Evolutionary conservation across 2,113 vertebrate species (phyloP), one percentile per base, ranked within the genome.

Genomic region (Axis porcinus): DNA sequence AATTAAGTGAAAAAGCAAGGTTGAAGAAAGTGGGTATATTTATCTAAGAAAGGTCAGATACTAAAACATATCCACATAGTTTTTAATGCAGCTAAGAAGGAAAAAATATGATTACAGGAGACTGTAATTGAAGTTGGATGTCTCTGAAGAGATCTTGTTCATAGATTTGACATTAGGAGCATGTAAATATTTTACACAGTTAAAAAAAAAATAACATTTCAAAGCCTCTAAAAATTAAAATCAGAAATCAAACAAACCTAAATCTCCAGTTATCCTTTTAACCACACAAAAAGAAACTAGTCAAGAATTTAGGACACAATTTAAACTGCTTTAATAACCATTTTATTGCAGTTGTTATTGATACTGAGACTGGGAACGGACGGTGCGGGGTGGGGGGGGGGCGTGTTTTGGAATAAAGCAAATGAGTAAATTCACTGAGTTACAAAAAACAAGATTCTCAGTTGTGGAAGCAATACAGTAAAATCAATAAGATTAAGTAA

Each of bases 211-310:
- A 88, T 58, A 54, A 93, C 95, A 50, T 94, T 93, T 50, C 70
- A 89, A 97, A 86, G 86, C n/a, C 19, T 70, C 52, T 94, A 90
- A 96, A 87, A 89, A 45, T 58, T 62, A 33, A 92, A 96, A 87
- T 52, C 21, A 89, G 27, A 92, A 79, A 21, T 86, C 3, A 86
- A 89, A 82, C 78, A 94, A 91, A 64, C 11, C 50, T 58, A 92
- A 84, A 50, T 96, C 15, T 81, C 52, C 30, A 90, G 67, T 14
- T 70, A n/a, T 93, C 82, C 81, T 92, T 86, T 91, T 67, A 85
- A 81, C 4, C 27, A 92, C 23, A 79, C 3, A 82, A 28, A 57
- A 13, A 67, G 17, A 30, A 89, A 86, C 9, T 55, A 54, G 16
- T 58, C 5, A 33, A 88, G 82, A 70, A 88, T 89, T 86, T 52